phyloP scores from a whole-genome alignment of 2,113 vertebrate species.

The Callithrix jacchus region DNA sequence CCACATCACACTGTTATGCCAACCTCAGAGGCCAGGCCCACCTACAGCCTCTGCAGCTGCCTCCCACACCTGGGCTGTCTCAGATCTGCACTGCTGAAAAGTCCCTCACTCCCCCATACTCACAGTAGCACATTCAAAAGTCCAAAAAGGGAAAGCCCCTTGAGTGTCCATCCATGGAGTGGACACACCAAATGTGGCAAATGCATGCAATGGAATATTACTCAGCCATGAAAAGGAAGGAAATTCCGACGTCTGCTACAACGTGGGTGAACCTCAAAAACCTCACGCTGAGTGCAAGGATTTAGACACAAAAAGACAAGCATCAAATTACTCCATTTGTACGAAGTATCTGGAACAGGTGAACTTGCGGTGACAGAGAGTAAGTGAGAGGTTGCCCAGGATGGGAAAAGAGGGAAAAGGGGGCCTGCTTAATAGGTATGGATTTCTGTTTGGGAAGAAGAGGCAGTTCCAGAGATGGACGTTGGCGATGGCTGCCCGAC shows the following conservation, averaged over 20 bases:
- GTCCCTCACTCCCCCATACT: rapidly evolving
- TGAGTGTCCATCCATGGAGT: rapidly evolving
- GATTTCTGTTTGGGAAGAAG: neutral
- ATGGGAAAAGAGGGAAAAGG: neutral
- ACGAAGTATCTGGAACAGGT: neutral
- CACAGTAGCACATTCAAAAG: neutral
- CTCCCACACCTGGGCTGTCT: rapidly evolving
- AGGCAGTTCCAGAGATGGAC: rapidly evolving
- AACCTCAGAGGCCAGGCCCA: neutral
- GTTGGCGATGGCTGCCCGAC: rapidly evolving
- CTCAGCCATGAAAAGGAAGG: neutral
- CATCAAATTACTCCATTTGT: rapidly evolving
- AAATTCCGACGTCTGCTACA: rapidly evolving
- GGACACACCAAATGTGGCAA: no score
- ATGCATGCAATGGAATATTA: no score
- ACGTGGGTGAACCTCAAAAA: neutral
- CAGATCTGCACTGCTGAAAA: rapidly evolving
- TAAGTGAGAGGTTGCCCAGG: neutral
- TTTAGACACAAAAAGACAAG: no score
- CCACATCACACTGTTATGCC: neutral
- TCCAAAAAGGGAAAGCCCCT: rapidly evolving
- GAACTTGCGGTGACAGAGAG: neutral
- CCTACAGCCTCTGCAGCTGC: neutral
- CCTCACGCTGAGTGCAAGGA: rapidly evolving
- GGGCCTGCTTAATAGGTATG: neutral